phyloP scores from a whole-genome alignment of 2,113 vertebrate genomes.

The Sapajus apella region DNA sequence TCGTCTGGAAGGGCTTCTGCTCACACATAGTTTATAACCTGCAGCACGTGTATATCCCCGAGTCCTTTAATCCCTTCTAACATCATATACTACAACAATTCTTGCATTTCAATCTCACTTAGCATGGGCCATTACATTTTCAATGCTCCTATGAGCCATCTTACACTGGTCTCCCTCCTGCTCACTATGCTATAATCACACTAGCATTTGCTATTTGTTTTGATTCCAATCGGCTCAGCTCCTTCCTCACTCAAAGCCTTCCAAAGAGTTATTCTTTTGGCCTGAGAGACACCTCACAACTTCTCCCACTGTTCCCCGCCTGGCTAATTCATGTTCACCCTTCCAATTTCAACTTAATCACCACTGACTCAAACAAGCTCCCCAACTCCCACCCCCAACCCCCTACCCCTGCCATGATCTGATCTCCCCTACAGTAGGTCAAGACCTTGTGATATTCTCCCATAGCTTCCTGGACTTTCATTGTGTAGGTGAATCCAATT shows the following conservation, averaged over 20 bases:
- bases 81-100: neutral
- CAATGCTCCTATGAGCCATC: neutral
- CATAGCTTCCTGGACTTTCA: neutral
- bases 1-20: neutral
- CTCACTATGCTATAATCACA: neutral
- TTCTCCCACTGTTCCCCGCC: neutral
- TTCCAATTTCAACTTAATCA: neutral
- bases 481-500: neutral
- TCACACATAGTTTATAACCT: neutral
- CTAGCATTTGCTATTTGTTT: neutral
- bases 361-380: neutral
- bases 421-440: neutral
- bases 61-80: neutral
- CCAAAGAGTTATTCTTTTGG: neutral
- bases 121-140: neutral
- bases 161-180: neutral
- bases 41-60: neutral
- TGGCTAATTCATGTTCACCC: neutral
- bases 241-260: neutral
- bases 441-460: neutral
- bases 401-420: too few species aligned
- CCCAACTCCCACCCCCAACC: too few species aligned
- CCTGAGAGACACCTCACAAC: neutral
- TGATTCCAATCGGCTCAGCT: neutral
- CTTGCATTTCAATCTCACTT: slow-evolving; percentile 5